These are phyloP conservation scores for Sebastes fasciatus DNA, from an alignment of 2,113 vertebrate genomes.

Conservation along the genomic window DNA sequence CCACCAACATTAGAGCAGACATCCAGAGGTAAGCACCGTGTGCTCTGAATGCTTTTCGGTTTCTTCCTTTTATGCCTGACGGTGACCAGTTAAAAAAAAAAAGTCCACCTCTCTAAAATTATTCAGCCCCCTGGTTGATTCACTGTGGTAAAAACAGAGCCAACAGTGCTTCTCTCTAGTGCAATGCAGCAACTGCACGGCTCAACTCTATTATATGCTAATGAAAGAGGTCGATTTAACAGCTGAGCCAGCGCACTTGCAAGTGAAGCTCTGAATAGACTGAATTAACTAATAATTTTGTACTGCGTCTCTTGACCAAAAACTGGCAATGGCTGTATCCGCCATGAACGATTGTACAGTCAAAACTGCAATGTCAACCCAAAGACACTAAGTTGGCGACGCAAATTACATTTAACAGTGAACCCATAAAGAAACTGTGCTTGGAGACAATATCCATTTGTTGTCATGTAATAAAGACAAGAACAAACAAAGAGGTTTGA, in stretches of 20 bases:
- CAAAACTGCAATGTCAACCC: neutral
- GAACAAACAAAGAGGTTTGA: neutral
- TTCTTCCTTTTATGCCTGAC: neutral
- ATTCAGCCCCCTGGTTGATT: neutral
- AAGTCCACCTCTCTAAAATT: neutral
- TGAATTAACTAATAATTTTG: neutral
- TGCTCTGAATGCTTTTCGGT: slow-evolving; percentile 8
- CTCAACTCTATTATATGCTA: slow-evolving; percentile 20
- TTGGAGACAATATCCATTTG: neutral
- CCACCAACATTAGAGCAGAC: neutral
- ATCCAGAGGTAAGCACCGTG: neutral
- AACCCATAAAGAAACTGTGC: neutral
- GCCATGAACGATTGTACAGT: neutral
- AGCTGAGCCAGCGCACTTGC: slow-evolving; percentile 32
- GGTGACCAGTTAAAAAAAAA: neutral
- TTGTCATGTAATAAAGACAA: neutral
- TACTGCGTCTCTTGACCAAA: neutral
- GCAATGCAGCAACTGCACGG: slow-evolving; percentile 13
- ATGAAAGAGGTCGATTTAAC: slow-evolving; percentile 33
- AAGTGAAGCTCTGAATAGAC: neutral
- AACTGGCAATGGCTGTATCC: neutral
- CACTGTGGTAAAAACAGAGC: neutral
- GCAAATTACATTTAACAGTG: neutral
- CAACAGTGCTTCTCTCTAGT: slow-evolving; percentile 15
- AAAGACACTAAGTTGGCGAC: neutral